Evolutionary conservation across 2,888 invertebrate species (phyloP), one percentile per base, ranked within the genome.

Genomic region (Lissonota sp.): DNA sequence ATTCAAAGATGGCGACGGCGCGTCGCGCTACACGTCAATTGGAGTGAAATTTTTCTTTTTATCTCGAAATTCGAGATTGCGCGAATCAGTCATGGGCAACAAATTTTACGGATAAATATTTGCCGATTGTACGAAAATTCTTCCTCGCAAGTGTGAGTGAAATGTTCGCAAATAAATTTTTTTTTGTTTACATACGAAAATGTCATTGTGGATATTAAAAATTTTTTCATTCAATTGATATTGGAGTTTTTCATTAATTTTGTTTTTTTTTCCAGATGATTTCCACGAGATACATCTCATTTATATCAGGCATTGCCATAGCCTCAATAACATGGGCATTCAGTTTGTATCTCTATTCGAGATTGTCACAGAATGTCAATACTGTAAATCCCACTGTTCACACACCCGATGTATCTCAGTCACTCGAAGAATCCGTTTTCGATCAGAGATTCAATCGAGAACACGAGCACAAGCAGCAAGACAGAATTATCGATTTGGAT

Each of bases 311-410:
- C 37, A 95, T 96, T 80, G 90, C 96, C 75, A 94, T 96, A 89
- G 96, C 96, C 0, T 96, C 96, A 0, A 90, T 95, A 51, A 96
- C 96, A 75, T 97, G 97, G 97, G 93, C 94, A 53, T 93, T 96
- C 64, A 96, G 96, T 64, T 90, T 97, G 57, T 96, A 96, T 89
- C 93, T 97, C 55, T 97, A 96, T 88, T 95, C 95, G 92, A 94
- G 94, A 87, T 89, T 96, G 64, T 95, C 93, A 16, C 92, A 93
- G 83, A 92, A 90, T 82, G 88, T 87, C 10, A 88, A 86, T 53
- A 84, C 84, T 46, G 84, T 85, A 7, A 88, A 87, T 79, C 88
- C 93, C 75, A 93, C 94, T 91, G 92, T 93, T 93, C 92, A 84
- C 5, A 77, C 85, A 42, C 80, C 86, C 5, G 86, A 88, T 40